Conservation (phyloP, 2,888 invertebrate species). For the Aphodius granarius region DNA sequence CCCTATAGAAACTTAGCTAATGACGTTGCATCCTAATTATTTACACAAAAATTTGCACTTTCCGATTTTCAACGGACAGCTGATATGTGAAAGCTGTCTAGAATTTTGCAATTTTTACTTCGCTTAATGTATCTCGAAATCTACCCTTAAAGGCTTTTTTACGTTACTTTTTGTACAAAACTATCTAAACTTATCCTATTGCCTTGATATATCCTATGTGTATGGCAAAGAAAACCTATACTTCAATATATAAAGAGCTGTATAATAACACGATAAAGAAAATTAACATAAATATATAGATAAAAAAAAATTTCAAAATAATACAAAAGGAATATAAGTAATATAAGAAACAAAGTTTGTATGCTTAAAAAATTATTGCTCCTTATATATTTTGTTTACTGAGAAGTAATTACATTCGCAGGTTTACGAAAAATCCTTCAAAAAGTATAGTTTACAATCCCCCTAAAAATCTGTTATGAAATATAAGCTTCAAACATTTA, state of each 20-base stretch:
- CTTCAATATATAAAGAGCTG: conserved; percentile 4
- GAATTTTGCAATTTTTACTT: not conserved
- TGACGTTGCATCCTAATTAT: not conserved
- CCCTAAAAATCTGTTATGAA: no score
- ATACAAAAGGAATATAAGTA: not conserved
- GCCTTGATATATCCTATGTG: conserved; percentile 12
- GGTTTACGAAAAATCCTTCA: not conserved
- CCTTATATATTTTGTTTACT: not conserved
- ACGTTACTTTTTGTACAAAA: conserved; percentile 40
- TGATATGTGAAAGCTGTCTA: conserved; percentile 12
- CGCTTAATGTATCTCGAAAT: not conserved
- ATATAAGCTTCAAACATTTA: no score
- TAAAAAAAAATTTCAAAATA: not conserved
- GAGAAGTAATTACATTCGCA: not conserved
- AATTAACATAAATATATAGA: not conserved
- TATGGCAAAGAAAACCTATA: conserved; percentile 9
- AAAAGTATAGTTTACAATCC: no score
- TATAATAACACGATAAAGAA: not conserved
- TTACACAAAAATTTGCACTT: not conserved
- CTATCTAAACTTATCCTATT: conserved; percentile 35
- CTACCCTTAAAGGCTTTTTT: not conserved
- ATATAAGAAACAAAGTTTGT: not conserved
- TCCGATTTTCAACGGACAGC: not conserved
- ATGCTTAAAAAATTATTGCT: not conserved
- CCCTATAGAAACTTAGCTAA: not conserved